Base-by-base conservation (phyloP, 2,113 vertebrate species). In the Thinocorus orbignyianus region DNA sequence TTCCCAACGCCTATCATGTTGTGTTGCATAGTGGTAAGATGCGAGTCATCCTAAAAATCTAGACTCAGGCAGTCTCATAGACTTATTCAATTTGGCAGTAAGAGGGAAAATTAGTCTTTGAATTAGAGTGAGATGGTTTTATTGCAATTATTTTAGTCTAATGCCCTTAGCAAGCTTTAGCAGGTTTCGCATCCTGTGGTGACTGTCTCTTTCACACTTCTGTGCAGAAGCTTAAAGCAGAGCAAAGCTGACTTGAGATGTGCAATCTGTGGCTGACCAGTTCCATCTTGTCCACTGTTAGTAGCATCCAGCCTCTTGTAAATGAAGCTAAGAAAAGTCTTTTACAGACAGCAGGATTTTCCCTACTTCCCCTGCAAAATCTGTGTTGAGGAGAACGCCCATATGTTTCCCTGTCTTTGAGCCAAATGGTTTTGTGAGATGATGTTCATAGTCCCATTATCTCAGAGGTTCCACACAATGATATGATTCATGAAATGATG, bases 401-500 rank as follows among this genome's bases (percentile, higher is more conserved):
- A 26, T 94, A 93, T 69, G 41, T n/a, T 85, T 78, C 42, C 39
- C 28, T 78, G 69, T 81, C 65, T 84, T 55, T 65, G 73, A 93
- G 81, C 77, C 91, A 93, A 93, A 57, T 1, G 15, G 46, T 1
- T 0, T 35, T 9, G 4, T 31, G 48, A 70, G 57, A 84, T 79
- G 52, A 81, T 79, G 61, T 72, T 95, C 61, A 8, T n/a, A 57
- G 33, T 30, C 73, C 68, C 42, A 57, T 89, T 95, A 64, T 79
- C 84, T 95, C 73, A 85, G 91, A 87, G 28, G 57, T 89, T 87
- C 48, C 52, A 69, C 48, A 69, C 81, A 69, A 37, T 64, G 46
- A 46, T 49, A 78, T 91, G 86, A 93, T 68, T 93, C 42, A 91
- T 41, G 39, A 52, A 86, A 93, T 68, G 86, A 86, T 51, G 78